Conservation (phyloP, 2,888 invertebrate genomes). For the Euproctis similis region DNA sequence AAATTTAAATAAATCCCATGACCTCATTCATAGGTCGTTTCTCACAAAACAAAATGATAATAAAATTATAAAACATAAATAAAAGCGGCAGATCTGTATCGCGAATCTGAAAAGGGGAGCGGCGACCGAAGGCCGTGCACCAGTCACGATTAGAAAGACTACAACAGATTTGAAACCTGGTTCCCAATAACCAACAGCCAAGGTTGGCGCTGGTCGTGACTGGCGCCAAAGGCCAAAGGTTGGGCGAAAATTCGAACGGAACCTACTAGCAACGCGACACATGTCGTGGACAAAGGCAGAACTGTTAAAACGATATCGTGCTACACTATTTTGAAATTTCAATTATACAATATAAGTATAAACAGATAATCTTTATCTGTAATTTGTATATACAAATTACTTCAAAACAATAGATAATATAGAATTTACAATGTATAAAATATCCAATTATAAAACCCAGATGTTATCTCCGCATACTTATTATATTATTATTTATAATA, state of each 20-base stretch:
- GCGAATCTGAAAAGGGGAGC: conserved; percentile 56
- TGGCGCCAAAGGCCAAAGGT: conserved; percentile 56
- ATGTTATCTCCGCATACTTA: too few relatives aligned
- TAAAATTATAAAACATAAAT: conserved; percentile 33
- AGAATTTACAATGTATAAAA: too few relatives aligned
- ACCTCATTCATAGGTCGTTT: conserved; percentile 22
- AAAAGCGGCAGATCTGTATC: conserved; percentile 47
- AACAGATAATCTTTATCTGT: too few relatives aligned
- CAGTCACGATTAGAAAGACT: conserved; percentile 67
- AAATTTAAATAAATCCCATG: conserved; percentile 2
- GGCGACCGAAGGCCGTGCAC: conserved; percentile 56
- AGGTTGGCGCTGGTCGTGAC: conserved; percentile 56
- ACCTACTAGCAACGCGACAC: conserved; percentile 46
- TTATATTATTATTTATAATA: too few relatives aligned
- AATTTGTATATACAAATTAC: too few relatives aligned
- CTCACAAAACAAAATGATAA: conserved; percentile 33
- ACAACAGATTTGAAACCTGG: conserved; percentile 17
- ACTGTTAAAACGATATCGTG: conserved; percentile 21
- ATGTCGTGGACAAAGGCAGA: conserved; percentile 36
- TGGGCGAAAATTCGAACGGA: conserved; percentile 44
- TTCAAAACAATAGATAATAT: too few relatives aligned
- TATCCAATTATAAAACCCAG: too few relatives aligned
- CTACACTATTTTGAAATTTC: conserved; percentile 20
- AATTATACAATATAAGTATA: background rate
- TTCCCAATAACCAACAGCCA: conserved; percentile 41